Evolutionary conservation across 2,113 vertebrate genomes (phyloP), one percentile per base, ranked within the genome.

Genomic region (Hypomesus transpacificus): DNA sequence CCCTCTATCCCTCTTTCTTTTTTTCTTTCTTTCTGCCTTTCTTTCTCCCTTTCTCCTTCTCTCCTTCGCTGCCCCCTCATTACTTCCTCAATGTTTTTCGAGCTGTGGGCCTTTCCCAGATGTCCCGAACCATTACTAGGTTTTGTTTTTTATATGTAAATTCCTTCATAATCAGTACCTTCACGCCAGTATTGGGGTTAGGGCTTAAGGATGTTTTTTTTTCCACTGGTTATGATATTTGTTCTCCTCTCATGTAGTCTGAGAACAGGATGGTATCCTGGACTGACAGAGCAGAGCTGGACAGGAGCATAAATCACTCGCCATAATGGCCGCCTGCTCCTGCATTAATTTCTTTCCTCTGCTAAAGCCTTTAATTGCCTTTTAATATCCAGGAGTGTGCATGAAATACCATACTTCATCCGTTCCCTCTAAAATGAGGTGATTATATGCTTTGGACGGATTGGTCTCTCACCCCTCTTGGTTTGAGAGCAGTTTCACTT

Each of bases 131-230:
- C 69, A 67, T 68, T 66, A 58, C 39, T 28, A 63, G 14, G 65
- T 59, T 67, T 73, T 78, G 54, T 69, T 76, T 46, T 70, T 67
- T 70, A 81, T 76, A 82, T 82, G 77, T 79, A 74, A 76, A 85
- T 83, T 86, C 77, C 77, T 67, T 46, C 68, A 73, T 70, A 82
- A 80, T 81, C 75, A 71, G 69, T 70, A 75, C 65, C 70, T 76
- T 66, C 13, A 18, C 53, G 2, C 26, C 50, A n/a, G 61, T 80
- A 68, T 82, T 79, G 80, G 50, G 39, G 76, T 83, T 73, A 68
- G 39, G 51, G 70, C 20, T 52, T 68, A 51, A 46, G 28, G 50
- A 39, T 20, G 61, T 70, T 70, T 64, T 58, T 58, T 58, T 71
- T 74, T 26, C 17, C 63, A 56, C 4, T 64, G 24, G 64, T 64